A percentile compares a stretch with the other conserved stretches of the same genome.
Evolutionary conservation across 2,888 invertebrate genomes (phyloP).

Genomic region (Harmothoe impar): DNA sequence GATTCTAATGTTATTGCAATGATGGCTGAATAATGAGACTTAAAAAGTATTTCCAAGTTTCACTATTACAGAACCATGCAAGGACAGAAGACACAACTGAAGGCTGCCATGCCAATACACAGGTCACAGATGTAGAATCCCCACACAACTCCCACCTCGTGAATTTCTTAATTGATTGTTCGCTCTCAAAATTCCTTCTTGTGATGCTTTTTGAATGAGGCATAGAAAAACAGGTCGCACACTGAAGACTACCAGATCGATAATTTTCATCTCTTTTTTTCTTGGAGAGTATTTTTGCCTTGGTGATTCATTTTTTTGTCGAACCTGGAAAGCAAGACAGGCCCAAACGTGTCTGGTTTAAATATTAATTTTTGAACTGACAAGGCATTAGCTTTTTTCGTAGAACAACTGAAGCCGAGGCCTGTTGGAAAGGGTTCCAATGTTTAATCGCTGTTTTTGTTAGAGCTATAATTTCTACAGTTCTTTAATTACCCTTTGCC

Average conservation of each 20-base stretch:
- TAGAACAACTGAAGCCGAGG: background rate
- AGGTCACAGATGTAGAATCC: no score
- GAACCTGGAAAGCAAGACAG: background rate
- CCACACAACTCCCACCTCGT: background rate
- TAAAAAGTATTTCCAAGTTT: no score
- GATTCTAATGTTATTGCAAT: no score
- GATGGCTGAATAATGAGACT: no score
- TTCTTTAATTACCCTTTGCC: slow-evolving; percentile 42
- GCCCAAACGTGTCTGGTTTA: slow-evolving; percentile 14
- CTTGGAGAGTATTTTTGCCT: background rate
- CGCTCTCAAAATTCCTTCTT: background rate
- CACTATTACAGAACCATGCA: no score
- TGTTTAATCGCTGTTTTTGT: slow-evolving; percentile 10
- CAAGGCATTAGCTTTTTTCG: slow-evolving; percentile 20
- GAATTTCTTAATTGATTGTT: slow-evolving; percentile 27
- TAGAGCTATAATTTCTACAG: slow-evolving; percentile 42
- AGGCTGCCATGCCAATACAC: no score
- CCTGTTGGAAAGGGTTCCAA: slow-evolving; percentile 28
- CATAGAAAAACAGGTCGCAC: background rate
- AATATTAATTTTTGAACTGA: slow-evolving; percentile 39
- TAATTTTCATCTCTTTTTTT: slow-evolving; percentile 12
- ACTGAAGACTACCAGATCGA: background rate
- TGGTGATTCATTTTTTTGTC: background rate
- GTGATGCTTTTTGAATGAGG: background rate
- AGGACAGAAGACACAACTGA: no score